Evolutionary conservation across 1,140 invertebrate species (phyloP).

Genomic region (Ceratitis capitata): DNA sequence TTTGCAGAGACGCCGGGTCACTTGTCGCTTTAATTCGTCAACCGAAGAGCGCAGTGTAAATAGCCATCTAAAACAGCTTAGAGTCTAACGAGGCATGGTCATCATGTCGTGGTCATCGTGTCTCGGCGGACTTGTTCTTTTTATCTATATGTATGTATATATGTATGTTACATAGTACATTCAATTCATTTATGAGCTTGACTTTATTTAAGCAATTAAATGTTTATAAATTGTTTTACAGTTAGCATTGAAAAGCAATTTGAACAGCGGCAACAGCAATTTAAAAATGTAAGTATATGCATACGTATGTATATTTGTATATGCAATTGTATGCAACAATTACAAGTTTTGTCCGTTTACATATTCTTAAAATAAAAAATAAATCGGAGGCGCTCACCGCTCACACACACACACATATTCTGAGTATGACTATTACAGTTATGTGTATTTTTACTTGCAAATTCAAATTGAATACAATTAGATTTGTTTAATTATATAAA

Average conservation of each 20-base stretch:
- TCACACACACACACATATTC: too few species aligned
- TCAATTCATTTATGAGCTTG: not conserved
- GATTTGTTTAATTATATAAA: not conserved
- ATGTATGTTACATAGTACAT: not conserved
- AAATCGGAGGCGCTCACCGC: too few species aligned
- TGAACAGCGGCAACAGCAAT: not conserved
- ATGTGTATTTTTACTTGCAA: not conserved
- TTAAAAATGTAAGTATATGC: not conserved
- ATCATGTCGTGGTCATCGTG: too few species aligned
- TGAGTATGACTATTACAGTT: too few species aligned
- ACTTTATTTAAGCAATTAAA: not conserved
- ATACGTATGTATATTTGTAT: not conserved
- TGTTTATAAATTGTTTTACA: not conserved
- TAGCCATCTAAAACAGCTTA: too few species aligned
- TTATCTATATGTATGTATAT: not conserved
- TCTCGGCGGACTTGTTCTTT: too few species aligned
- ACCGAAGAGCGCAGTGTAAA: too few species aligned
- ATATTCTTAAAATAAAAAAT: too few species aligned
- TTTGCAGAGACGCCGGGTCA: too few species aligned
- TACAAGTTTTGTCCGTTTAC: too few species aligned
- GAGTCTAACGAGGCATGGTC: too few species aligned
- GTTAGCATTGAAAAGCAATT: not conserved
- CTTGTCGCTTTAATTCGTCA: too few species aligned
- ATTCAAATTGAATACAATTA: not conserved
- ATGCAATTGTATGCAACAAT: not conserved